Evolutionary conservation across 2,797 vertebrate species (phyloP), one percentile per base, ranked within the genome.

Genomic region (Urophycis tenuis): DNA sequence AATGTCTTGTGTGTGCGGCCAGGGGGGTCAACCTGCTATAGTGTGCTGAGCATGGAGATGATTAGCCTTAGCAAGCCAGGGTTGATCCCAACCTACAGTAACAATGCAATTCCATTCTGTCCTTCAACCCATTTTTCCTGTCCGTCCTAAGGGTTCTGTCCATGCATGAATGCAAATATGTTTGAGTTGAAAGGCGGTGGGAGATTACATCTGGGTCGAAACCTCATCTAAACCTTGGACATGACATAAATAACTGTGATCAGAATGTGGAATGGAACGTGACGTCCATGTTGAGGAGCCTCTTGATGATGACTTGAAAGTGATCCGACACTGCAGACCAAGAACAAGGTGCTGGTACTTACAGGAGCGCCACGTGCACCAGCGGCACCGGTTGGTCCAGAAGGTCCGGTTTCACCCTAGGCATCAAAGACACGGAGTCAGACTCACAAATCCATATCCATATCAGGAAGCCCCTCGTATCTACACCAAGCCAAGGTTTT

Each of bases 351-450:
- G 60, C 2, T 11, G 14, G 3, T 73, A 94, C 96, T 96, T 92
- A 99, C 97, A 22, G 97, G 97, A 84, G 95, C 94, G 31, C 97
- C 97, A 0, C 97, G 96, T 74, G 94, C 73, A 77, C 97, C 97
- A 60, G 93, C 87, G 60, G 94, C 88, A 73, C 97, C 97, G 1
- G 77, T 77, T 0, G 94, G 94, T 10, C 97, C 97, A 0, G 93
- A 85, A 7, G 93, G 92, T 75, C 97, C 97, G 17, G 89, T 93
- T 91, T 98, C 97, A 87, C 97, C 97, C 97, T 99, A 85, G 71
- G 77, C 75, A 45, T 69, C 75, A 75, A 53, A 80, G 22, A 41
- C 75, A 45, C 77, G 15, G 79, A 81, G 73, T 71, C 36, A 84
- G 41, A 4, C n/a, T 64, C 73, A 78, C 33, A 29, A 39, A 67